Percentiles rank a stretch among this genome's conserved stretches.
Conservation (phyloP, 2,797 vertebrate species). For the Chaunax sp. region DNA sequence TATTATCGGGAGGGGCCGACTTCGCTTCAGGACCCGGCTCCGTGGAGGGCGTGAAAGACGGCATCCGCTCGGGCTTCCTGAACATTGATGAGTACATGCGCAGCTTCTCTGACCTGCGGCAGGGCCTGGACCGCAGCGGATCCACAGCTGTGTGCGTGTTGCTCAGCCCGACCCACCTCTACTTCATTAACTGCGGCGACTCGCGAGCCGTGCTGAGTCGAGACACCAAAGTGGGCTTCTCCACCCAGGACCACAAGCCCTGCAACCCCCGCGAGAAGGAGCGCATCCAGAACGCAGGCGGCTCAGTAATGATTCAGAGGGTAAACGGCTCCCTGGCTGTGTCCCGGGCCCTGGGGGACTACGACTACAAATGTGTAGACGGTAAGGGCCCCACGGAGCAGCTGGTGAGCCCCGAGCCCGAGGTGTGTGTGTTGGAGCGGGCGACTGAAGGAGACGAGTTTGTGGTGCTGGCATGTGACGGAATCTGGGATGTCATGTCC, state of each 20-base stretch:
- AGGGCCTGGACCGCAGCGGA: conserved; percentile 99
- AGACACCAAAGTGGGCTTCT: conserved; percentile 94
- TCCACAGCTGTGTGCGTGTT: conserved; percentile 97
- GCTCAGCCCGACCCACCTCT: conserved; percentile 94
- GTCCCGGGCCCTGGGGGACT: conserved; percentile 98
- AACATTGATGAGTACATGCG: conserved; percentile 99
- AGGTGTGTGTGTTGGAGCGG: conserved; percentile 96
- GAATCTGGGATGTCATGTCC: conserved; percentile 99
- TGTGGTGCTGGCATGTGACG: conserved; percentile 97
- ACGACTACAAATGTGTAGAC: conserved; percentile 99
- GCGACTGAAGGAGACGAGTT: conserved; percentile 95
- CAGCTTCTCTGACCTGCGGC: conserved; percentile 97
- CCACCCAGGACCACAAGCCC: conserved; percentile 99
- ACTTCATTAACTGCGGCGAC: conserved; percentile 99
- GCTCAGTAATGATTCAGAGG: conserved; percentile 99
- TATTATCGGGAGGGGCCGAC: conserved; percentile 92
- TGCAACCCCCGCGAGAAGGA: conserved; percentile 98
- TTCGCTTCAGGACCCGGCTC: conserved; percentile 89
- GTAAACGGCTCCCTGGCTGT: conserved; percentile 98
- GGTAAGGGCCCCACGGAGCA: conserved; percentile 99
- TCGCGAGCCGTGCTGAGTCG: conserved; percentile 95
- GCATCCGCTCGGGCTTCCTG: conserved; percentile 98
- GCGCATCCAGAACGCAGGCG: conserved; percentile 98
- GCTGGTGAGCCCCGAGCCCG: conserved; percentile 98
- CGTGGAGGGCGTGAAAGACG: conserved; percentile 95